Evolutionary conservation across 2,888 invertebrate genomes (phyloP).

Genomic region (Epirrhoe tristata): DNA sequence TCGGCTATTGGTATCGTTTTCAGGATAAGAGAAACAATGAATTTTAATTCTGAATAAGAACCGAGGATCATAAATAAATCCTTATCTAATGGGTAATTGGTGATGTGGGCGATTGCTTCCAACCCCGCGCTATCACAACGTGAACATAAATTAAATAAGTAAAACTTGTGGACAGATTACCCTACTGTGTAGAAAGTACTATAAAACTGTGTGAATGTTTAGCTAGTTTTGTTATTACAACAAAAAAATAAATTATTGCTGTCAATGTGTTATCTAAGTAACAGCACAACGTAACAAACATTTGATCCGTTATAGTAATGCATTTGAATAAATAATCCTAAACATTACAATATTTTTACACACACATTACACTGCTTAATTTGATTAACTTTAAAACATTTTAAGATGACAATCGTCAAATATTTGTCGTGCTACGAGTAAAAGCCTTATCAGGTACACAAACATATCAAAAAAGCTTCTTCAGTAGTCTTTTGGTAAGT

Average conservation of each 20-base stretch:
- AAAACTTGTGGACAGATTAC: conserved; percentile 51
- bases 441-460: conserved; percentile 65
- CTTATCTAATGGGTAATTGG: conserved; percentile 84
- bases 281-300: too few relatives aligned
- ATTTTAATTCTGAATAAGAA: conserved; percentile 77
- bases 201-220: too few relatives aligned
- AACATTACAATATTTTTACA: not conserved
- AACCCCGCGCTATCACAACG: conserved; percentile 62
- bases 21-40: conserved; percentile 84
- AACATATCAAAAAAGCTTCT: conserved; percentile 72
- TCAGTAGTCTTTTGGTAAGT: conserved; percentile 69
- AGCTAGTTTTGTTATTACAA: too few relatives aligned
- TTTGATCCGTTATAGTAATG: too few relatives aligned
- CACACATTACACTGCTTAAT: not conserved
- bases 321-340: too few relatives aligned
- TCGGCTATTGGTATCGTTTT: conserved; percentile 67
- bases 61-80: conserved; percentile 75
- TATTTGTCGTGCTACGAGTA: conserved; percentile 35
- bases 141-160: conserved; percentile 72
- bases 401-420: conserved; percentile 25
- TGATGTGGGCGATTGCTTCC: conserved; percentile 76
- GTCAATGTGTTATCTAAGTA: too few relatives aligned
- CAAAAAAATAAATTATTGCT: too few relatives aligned
- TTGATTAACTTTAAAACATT: not conserved
- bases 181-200: not conserved